phyloP scores from a whole-genome alignment of 2,888 invertebrate species.

The Scaptomyza caliginosa region DNA sequence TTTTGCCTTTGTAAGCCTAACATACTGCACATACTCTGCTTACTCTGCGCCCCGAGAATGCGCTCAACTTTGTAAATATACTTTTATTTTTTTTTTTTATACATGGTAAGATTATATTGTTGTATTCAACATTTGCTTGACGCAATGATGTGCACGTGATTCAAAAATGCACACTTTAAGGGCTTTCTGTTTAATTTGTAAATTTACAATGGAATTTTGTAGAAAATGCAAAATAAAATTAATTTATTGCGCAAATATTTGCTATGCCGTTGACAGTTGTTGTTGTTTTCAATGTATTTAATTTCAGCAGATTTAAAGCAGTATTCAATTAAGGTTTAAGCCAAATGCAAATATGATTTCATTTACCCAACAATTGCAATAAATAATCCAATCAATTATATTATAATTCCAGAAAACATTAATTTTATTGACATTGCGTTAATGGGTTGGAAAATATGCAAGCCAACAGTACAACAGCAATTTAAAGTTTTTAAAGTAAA shows the following conservation, averaged over 20 bases:
- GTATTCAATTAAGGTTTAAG: neutral
- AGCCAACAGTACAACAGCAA: too few species aligned
- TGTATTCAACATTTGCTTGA: neutral
- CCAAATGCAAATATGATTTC: neutral
- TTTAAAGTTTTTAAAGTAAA: neutral
- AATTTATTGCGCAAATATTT: constrained; percentile 2
- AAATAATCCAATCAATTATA: neutral
- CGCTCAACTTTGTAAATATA: constrained; percentile 28
- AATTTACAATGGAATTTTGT: too few species aligned
- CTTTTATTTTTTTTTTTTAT: constrained; percentile 17
- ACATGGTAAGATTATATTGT: constrained; percentile 5
- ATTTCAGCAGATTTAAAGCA: neutral
- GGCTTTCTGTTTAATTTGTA: neutral
- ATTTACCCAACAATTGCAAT: neutral
- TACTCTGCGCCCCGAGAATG: constrained; percentile 11
- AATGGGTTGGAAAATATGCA: neutral
- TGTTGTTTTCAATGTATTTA: neutral
- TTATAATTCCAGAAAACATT: neutral
- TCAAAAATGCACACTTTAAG: constrained; percentile 6
- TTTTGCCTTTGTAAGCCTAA: constrained; percentile 7
- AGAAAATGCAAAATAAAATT: neutral
- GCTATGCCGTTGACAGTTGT: constrained; percentile 1
- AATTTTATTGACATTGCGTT: neutral
- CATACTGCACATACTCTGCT: constrained; percentile 8
- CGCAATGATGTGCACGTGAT: constrained; percentile 38